phyloP scores from a whole-genome alignment of 1,140 invertebrate genomes.

The Stenopsyche tienmushanensis region DNA sequence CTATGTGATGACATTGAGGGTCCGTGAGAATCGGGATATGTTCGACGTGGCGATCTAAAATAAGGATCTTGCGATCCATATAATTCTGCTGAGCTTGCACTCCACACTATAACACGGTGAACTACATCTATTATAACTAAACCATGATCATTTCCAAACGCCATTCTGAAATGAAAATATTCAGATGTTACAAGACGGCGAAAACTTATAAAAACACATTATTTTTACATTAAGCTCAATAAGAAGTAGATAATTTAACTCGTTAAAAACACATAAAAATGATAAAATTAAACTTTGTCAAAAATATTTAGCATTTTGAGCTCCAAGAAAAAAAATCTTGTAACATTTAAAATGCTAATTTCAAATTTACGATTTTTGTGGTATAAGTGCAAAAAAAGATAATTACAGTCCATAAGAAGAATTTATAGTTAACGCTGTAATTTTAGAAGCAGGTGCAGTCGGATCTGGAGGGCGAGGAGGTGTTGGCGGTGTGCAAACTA shows the following conservation, averaged over 20 bases:
- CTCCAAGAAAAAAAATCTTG: not conserved
- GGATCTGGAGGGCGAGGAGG: constrained; percentile 45
- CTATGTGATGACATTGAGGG: constrained; percentile 56
- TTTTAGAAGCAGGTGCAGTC: constrained; percentile 49
- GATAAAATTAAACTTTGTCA: not conserved
- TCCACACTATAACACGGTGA: constrained; percentile 86
- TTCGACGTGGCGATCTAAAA: constrained; percentile 73
- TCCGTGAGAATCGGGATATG: constrained; percentile 48
- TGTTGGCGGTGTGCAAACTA: constrained; percentile 77
- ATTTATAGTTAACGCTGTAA: constrained; percentile 89
- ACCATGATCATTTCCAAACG: constrained; percentile 94
- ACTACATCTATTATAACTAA: constrained; percentile 92
- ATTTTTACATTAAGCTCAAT: not conserved
- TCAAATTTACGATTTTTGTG: not conserved
- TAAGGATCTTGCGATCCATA: constrained; percentile 88
- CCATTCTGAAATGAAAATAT: constrained; percentile 68
- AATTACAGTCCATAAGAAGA: constrained; percentile 93
- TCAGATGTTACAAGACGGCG: not conserved
- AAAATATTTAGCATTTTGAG: not conserved
- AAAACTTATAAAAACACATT: no score
- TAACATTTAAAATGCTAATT: constrained; percentile 22
- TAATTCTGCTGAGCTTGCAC: constrained; percentile 80
- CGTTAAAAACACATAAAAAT: not conserved
- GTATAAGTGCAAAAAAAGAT: not conserved
- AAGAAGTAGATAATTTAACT: not conserved